These are phyloP conservation scores for Halcyon chelicuti DNA, from an alignment of 2,797 vertebrate genomes.

Conservation along the genomic window DNA sequence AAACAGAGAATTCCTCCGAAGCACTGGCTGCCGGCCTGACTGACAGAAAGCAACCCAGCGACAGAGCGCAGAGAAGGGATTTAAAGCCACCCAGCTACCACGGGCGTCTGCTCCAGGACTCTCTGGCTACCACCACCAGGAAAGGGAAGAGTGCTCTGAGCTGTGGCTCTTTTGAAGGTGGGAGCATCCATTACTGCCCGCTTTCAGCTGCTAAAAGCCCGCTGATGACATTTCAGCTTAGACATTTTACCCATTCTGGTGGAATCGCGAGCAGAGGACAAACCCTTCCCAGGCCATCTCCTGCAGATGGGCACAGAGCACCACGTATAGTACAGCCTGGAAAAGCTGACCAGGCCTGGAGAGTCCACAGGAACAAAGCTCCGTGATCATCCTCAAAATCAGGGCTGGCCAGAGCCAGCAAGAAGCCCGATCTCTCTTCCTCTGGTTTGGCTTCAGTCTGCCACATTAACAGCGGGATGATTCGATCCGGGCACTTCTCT, in stretches of 20 bases:
- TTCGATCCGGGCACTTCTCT: not conserved
- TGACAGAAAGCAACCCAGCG: not conserved
- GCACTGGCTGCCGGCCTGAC: slow-evolving; percentile 1
- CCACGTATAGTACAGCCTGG: not conserved
- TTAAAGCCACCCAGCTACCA: not conserved
- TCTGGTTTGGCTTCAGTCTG: not conserved
- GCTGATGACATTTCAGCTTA: not conserved
- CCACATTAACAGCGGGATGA: not conserved
- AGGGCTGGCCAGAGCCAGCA: not conserved
- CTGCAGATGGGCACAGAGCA: not conserved
- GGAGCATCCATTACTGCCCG: not conserved
- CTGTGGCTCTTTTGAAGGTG: not conserved
- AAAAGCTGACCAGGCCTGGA: not conserved
- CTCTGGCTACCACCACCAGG: not conserved
- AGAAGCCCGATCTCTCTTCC: not conserved
- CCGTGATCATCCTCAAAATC: not conserved
- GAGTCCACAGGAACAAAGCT: not conserved
- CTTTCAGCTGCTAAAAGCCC: not conserved
- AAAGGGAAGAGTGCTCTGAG: not conserved
- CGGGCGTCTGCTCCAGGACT: not conserved
- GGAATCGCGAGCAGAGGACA: not conserved
- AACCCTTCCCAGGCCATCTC: not conserved
- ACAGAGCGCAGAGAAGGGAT: not conserved
- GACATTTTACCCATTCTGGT: not conserved
- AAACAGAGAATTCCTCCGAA: slow-evolving; percentile 51